A percentile compares a stretch with the other conserved stretches of the same genome.
phyloP scores from a whole-genome alignment of 2,113 vertebrate species.

The Gymnorhina tibicen region DNA sequence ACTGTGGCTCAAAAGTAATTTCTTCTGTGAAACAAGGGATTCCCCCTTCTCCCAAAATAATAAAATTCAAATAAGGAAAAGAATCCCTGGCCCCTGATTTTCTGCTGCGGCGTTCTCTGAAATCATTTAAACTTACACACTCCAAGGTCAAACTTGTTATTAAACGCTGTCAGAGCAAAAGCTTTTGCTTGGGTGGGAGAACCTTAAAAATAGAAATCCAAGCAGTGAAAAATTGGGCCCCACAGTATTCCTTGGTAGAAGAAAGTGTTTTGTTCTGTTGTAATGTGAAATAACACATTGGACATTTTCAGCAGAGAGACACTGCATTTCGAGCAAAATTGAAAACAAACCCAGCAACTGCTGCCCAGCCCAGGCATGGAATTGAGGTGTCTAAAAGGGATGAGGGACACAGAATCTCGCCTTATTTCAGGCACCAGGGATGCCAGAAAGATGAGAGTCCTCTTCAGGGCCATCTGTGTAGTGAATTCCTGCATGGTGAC shows the following conservation, averaged over 20 bases:
- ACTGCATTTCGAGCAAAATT: background rate
- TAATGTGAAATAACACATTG: background rate
- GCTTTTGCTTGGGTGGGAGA: background rate
- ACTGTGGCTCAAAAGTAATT: conserved; percentile 38
- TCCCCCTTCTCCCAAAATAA: conserved; percentile 51
- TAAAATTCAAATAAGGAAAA: conserved; percentile 49
- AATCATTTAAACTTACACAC: conserved; percentile 15
- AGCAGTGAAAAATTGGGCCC: background rate
- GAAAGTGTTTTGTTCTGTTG: background rate
- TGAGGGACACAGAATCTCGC: background rate
- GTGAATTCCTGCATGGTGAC: background rate
- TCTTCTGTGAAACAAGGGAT: conserved; percentile 38
- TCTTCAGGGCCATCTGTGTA: background rate
- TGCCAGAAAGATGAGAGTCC: background rate
- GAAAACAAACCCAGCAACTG: background rate
- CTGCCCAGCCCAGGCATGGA: background rate
- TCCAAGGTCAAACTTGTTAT: conserved; percentile 51
- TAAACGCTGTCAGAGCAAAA: conserved; percentile 40
- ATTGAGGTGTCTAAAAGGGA: background rate
- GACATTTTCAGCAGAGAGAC: background rate
- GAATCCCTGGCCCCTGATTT: conserved; percentile 38
- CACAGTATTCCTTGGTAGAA: background rate
- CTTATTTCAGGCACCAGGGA: background rate
- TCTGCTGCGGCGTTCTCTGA: background rate
- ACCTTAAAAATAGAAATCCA: background rate